These are phyloP conservation scores for Morelia viridis DNA, from an alignment of 2,797 vertebrate genomes.

Conservation along the genomic window DNA sequence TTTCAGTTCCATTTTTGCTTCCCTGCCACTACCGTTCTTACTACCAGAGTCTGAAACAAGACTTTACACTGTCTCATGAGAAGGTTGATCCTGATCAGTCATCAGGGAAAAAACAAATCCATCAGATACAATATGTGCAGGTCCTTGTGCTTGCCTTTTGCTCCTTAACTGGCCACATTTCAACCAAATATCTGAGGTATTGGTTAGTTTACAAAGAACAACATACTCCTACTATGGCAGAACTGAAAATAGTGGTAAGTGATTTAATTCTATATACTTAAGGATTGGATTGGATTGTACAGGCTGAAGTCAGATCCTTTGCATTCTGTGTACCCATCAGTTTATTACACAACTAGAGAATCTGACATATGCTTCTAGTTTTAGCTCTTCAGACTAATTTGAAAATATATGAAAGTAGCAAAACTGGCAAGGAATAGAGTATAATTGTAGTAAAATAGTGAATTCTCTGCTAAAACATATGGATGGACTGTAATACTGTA, in stretches of 20 bases:
- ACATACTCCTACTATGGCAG: neutral
- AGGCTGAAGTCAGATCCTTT: neutral
- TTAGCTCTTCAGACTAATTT: neutral
- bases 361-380: neutral
- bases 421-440: neutral
- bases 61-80: neutral
- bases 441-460: neutral
- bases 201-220: neutral
- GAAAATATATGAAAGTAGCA: neutral
- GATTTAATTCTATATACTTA: neutral
- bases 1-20: neutral
- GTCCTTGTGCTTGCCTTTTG: neutral
- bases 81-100: neutral
- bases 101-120: neutral
- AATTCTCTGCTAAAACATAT: neutral
- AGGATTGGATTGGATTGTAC: neutral
- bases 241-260: neutral
- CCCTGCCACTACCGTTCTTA: slow-evolving; percentile 4
- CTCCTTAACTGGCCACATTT: neutral
- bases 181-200: neutral
- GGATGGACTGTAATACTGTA: neutral
- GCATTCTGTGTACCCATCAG: neutral
- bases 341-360: neutral
- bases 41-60: neutral
- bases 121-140: neutral